Percentiles rank a stretch among this genome's conserved stretches.
Conservation (phyloP, 2,888 invertebrate genomes). For the Lacanobia wlatinum region DNA sequence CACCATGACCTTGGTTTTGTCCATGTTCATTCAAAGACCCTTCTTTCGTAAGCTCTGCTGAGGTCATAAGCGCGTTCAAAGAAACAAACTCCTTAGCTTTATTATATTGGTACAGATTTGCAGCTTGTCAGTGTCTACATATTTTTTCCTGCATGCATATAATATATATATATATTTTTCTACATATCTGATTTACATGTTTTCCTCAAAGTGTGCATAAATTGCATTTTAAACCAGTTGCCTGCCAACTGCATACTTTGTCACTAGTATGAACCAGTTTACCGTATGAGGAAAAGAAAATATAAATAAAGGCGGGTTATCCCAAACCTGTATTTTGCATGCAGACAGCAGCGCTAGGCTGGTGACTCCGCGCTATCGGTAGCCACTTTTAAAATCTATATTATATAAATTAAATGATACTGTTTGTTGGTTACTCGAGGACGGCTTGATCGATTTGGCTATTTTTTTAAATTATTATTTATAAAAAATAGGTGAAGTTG, state of each 20-base stretch:
- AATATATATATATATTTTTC: not conserved
- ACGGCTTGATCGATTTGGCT: not conserved
- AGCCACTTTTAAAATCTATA: not conserved
- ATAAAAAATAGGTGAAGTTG: no score
- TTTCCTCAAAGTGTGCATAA: constrained; percentile 27
- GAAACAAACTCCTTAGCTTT: no score
- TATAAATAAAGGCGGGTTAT: constrained; percentile 7
- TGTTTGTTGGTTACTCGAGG: not conserved
- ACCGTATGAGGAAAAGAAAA: constrained; percentile 30
- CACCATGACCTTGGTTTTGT: no score
- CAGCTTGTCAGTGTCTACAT: not conserved
- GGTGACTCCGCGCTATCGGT: not conserved
- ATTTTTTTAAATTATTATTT: no score
- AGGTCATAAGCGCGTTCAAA: no score
- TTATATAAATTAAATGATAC: no score
- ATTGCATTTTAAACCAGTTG: constrained; percentile 15
- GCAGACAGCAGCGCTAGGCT: not conserved
- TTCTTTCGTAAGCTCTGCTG: no score
- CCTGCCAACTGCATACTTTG: not conserved
- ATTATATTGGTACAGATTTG: not conserved
- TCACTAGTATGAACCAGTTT: constrained; percentile 24
- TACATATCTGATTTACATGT: constrained; percentile 24
- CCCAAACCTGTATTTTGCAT: constrained; percentile 27
- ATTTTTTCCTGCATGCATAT: constrained; percentile 9
- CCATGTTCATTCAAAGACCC: no score